Evolutionary conservation across 1,140 invertebrate species (phyloP).

Genomic region (Chrysoperla carnea): DNA sequence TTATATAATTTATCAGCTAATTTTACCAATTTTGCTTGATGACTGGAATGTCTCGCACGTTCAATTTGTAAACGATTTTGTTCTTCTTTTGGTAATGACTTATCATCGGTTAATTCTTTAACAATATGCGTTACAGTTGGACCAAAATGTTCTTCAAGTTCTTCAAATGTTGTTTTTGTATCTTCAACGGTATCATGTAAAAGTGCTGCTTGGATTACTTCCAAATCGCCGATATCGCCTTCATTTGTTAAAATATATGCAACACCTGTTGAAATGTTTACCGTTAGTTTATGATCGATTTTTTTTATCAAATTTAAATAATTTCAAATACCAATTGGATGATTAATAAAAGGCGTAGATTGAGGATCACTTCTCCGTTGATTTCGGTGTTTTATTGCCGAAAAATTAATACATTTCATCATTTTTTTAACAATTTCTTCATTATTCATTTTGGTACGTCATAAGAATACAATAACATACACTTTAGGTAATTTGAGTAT

Average conservation of each 20-base stretch:
- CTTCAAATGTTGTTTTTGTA: slow-evolving; percentile 57
- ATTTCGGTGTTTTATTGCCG: slow-evolving; percentile 49
- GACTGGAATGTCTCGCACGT: slow-evolving; percentile 32
- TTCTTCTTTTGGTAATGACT: slow-evolving; percentile 38
- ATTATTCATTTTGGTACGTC: not conserved
- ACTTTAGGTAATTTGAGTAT: no score
- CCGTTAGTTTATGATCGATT: not conserved
- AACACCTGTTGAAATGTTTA: slow-evolving; percentile 27
- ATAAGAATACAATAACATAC: no score
- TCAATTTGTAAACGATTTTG: slow-evolving; percentile 52
- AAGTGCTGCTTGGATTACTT: slow-evolving; percentile 49
- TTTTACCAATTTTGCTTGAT: slow-evolving; percentile 57
- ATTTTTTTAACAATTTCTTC: slow-evolving; percentile 1
- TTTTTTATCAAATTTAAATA: not conserved
- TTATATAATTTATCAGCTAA: slow-evolving; percentile 76
- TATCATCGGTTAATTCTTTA: slow-evolving; percentile 58
- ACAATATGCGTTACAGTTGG: slow-evolving; percentile 36
- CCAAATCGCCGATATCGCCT: slow-evolving; percentile 39
- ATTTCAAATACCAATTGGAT: slow-evolving; percentile 37
- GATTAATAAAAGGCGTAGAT: slow-evolving; percentile 65
- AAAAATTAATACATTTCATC: slow-evolving; percentile 41
- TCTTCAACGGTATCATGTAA: slow-evolving; percentile 78
- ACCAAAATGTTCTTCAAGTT: slow-evolving; percentile 50
- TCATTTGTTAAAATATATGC: slow-evolving; percentile 49
- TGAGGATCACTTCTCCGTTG: slow-evolving; percentile 48